Conservation (phyloP, 2,888 invertebrate genomes). For the Cremastobaeus sp. region DNA sequence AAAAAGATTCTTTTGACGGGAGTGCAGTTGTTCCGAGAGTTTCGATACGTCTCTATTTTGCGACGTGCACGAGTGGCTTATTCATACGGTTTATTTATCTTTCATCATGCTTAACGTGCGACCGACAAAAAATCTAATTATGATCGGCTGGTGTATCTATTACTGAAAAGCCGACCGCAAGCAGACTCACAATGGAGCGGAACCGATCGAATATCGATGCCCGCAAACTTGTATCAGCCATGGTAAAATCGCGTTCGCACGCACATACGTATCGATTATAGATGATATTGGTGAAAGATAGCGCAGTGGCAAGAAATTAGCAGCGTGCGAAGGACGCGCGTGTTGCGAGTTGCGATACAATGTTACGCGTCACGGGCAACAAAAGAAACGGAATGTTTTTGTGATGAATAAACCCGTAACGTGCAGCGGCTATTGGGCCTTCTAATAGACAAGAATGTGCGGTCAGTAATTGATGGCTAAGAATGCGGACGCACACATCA, state of each 20-base stretch:
- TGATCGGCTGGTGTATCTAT: constrained; percentile 50
- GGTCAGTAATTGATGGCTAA: constrained; percentile 69
- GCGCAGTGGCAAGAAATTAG: constrained; percentile 16
- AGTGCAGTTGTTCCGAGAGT: not conserved
- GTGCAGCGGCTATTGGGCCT: constrained; percentile 56
- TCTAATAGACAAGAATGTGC: constrained; percentile 66
- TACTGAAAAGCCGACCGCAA: constrained; percentile 53
- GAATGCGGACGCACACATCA: constrained; percentile 73
- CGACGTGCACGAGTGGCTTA: constrained; percentile 17
- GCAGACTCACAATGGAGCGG: constrained; percentile 21
- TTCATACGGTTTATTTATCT: constrained; percentile 51
- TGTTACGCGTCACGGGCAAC: constrained; percentile 36
- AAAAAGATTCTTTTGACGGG: not conserved
- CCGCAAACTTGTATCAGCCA: constrained; percentile 36
- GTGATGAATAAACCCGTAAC: constrained; percentile 62
- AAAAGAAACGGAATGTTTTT: constrained; percentile 48
- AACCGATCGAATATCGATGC: constrained; percentile 54
- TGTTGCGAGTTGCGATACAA: constrained; percentile 23
- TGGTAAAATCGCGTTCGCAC: constrained; percentile 38
- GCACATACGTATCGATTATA: constrained; percentile 39
- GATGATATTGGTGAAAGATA: constrained; percentile 26
- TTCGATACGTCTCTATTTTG: constrained; percentile 18
- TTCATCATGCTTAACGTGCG: constrained; percentile 43
- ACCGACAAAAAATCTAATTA: constrained; percentile 53
- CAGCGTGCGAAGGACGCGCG: constrained; percentile 26